These are phyloP conservation scores for Acanthaster planci DNA, from an alignment of 35 echinoderm and acorn worm species.

Conservation along the genomic window DNA sequence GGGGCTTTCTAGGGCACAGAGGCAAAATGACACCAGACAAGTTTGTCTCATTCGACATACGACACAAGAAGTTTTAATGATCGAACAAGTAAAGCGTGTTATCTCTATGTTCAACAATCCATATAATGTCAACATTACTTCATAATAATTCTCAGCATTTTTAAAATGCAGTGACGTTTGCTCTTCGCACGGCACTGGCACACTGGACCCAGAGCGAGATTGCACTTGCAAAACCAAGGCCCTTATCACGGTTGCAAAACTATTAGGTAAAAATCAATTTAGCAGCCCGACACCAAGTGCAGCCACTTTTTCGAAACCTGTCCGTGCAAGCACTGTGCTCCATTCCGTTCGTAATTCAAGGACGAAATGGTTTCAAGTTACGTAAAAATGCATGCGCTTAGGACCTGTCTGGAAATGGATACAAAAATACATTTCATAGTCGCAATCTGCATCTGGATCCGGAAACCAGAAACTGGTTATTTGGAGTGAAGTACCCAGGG, in stretches of 20 bases:
- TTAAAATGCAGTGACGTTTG: background rate
- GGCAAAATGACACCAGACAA: too few species aligned
- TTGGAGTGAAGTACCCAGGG: too few species aligned
- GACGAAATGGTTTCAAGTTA: too few species aligned
- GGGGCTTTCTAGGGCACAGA: too few species aligned
- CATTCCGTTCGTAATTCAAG: too few species aligned
- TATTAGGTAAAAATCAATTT: background rate
- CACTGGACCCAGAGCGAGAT: background rate
- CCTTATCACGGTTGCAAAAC: background rate
- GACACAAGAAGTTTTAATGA: constrained; percentile 5
- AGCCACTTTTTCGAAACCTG: too few species aligned
- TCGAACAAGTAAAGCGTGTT: constrained; percentile 20
- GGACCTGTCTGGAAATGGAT: too few species aligned
- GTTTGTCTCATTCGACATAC: background rate
- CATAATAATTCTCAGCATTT: background rate
- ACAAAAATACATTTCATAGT: too few species aligned
- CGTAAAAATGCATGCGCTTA: too few species aligned
- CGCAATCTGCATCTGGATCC: too few species aligned
- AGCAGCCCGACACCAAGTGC: background rate
- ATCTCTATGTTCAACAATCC: constrained; percentile 14
- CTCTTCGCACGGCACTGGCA: background rate
- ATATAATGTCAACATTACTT: background rate
- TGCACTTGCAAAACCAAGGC: background rate
- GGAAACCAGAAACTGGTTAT: too few species aligned
- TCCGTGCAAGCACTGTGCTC: too few species aligned